A percentile compares a stretch with the other conserved stretches of the same genome.
phyloP scores from a whole-genome alignment of 2,113 vertebrate species.

The Puffinus mauretanicus region DNA sequence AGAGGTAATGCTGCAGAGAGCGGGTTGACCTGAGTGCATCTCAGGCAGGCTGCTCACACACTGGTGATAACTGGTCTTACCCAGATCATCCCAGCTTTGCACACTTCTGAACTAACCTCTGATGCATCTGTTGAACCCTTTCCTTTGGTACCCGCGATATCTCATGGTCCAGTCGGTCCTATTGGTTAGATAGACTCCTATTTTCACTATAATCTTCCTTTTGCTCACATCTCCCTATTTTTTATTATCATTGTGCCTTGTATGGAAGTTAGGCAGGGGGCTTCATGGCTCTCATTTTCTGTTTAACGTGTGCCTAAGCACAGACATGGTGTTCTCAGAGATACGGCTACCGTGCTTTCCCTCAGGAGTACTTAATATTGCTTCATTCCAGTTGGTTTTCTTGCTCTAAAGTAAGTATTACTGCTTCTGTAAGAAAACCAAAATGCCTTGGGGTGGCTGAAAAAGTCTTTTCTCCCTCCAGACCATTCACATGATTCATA shows the following conservation, averaged over 20 bases:
- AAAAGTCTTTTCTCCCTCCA: background rate
- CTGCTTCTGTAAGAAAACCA: background rate
- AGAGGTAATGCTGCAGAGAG: background rate
- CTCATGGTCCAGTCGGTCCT: background rate
- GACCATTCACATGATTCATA: background rate
- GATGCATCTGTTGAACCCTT: background rate
- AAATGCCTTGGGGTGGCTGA: background rate
- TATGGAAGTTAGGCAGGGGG: background rate
- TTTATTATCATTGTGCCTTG: background rate
- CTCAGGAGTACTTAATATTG: background rate
- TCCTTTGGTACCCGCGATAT: background rate
- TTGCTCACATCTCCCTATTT: background rate
- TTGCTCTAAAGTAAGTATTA: background rate
- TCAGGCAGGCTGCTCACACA: background rate
- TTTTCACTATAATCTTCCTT: background rate
- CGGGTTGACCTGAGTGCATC: accelerated
- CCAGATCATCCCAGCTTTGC: background rate
- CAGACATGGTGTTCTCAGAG: background rate
- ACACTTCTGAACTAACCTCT: background rate
- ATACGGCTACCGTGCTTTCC: background rate
- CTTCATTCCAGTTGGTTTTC: background rate
- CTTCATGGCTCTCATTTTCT: background rate
- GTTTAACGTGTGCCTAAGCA: background rate
- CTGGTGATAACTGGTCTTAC: background rate
- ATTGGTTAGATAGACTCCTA: background rate